Base-by-base conservation (phyloP, 1,140 invertebrate genomes). In the Dreissena polymorpha region DNA sequence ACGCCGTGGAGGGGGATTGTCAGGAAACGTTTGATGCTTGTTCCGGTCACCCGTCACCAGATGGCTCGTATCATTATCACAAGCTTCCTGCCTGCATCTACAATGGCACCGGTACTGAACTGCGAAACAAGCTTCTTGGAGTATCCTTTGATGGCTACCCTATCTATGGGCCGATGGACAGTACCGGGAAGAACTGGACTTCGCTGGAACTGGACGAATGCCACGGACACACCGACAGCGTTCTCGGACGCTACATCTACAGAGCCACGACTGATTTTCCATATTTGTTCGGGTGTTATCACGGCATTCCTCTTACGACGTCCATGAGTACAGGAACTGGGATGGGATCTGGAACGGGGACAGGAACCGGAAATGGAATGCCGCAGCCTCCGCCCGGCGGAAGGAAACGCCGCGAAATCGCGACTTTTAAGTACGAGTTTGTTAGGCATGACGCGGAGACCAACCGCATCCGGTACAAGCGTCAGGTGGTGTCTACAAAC, bases 1-100 rank as follows among this genome's bases (percentile, higher is more conserved):
- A 72, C 39, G 70, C 27, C 50, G 70, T 72, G 13, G 70, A 72
- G 39, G 70, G 70, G 13, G 70, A 72, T 27, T 72, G 70, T n/a
- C 16, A 29, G n/a, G 70, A 72, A 51, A 49, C 29, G 29, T 72
- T 72, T n/a, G 70, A 72, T 51, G 49, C 10, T 8, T 72, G 70
- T 21, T 72, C 70, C 50, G 70, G 70, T 6, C 70, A 72, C 49
- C 70, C 70, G 0, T 27, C 70, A 29, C 12, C 27, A 13, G 18
- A 29, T n/a, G 49, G 70, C 18, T 13, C 49, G 16, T 72, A 72
- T 53, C 70, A 72, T 25, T 72, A 51, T 25, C 70, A 72, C 49
- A 72, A 53, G n/a, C 70, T 72, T 51, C 70, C 70, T 5, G 50
- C n/a, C 18, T 72, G 70, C 70, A 23, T 72, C 25, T 72, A 72